A percentile compares a stretch with the other conserved stretches of the same genome.
Conservation (phyloP, 2,113 vertebrate species). For the Sterna hirundo region DNA sequence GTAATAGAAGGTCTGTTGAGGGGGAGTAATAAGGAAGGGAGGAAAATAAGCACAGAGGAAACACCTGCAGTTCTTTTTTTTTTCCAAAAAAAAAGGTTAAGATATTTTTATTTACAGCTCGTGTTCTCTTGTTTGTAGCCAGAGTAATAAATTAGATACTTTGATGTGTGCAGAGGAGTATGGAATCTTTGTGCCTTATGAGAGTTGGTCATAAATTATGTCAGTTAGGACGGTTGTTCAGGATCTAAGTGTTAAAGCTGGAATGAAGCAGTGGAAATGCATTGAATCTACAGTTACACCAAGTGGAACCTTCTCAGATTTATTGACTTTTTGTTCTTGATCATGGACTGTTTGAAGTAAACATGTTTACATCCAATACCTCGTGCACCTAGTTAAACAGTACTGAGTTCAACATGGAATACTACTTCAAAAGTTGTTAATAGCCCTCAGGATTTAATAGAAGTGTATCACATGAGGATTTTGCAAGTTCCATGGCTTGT, state of each 20-base stretch:
- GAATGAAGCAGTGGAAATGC: slow-evolving; percentile 5
- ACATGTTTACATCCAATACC: slow-evolving; percentile 58
- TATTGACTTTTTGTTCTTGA: slow-evolving; percentile 66
- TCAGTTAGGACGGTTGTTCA: slow-evolving; percentile 15
- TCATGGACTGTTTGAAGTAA: slow-evolving; percentile 61
- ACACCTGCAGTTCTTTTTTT: background rate
- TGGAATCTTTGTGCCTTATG: slow-evolving; percentile 57
- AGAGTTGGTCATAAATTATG: slow-evolving; percentile 40
- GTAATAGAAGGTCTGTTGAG: background rate
- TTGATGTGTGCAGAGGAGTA: slow-evolving; percentile 62
- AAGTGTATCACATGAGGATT: background rate
- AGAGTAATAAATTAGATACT: slow-evolving; percentile 58
- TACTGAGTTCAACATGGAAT: slow-evolving; percentile 41
- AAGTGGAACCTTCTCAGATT: slow-evolving; percentile 59
- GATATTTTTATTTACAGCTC: slow-evolving; percentile 56
- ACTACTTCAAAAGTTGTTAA: slow-evolving; percentile 32
- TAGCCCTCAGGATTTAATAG: slow-evolving; percentile 26
- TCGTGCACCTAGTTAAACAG: slow-evolving; percentile 58
- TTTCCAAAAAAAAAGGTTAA: background rate
- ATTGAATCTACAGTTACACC: slow-evolving; percentile 39
- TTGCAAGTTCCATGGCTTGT: slow-evolving; percentile 1
- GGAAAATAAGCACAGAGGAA: background rate
- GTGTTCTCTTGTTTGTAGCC: slow-evolving; percentile 52
- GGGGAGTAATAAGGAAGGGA: background rate
- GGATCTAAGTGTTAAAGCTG: slow-evolving; percentile 27